These are phyloP conservation scores for Tangachromis dhanisi DNA, from an alignment of 2,113 vertebrate species.

Conservation along the genomic window DNA sequence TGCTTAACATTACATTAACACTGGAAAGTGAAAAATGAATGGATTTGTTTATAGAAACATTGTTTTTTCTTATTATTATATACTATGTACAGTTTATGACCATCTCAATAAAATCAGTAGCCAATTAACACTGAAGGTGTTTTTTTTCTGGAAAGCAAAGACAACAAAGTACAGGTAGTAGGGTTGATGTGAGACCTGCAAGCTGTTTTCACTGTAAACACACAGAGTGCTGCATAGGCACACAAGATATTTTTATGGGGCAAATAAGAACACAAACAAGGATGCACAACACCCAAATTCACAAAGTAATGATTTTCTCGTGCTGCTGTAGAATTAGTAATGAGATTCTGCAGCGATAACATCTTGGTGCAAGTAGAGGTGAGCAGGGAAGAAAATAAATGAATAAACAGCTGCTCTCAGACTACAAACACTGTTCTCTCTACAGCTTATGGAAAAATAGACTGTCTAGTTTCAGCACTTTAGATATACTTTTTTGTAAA, in stretches of 20 bases:
- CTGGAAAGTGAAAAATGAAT: not conserved
- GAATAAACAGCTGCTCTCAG: not conserved
- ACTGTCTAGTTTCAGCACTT: not conserved
- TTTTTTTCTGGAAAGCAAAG: not conserved
- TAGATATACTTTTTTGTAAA: not conserved
- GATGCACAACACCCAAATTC: not conserved
- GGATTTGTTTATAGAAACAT: not conserved
- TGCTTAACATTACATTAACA: not conserved
- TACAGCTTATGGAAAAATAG: not conserved
- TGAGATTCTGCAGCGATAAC: not conserved
- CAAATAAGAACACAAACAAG: not conserved
- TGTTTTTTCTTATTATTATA: not conserved
- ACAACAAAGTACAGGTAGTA: not conserved
- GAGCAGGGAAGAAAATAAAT: not conserved
- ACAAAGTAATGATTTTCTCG: constrained; percentile 5
- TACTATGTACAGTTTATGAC: not conserved
- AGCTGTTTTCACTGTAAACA: constrained; percentile 21
- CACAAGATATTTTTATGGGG: not conserved
- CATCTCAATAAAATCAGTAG: not conserved
- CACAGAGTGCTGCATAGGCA: not conserved
- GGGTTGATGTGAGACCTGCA: not conserved
- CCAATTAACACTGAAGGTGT: not conserved
- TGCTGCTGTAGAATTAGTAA: not conserved
- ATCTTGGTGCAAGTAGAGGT: not conserved
- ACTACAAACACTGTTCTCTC: not conserved